Base-by-base conservation (phyloP, 2,113 vertebrate genomes). In the Prionailurus bengalensis region DNA sequence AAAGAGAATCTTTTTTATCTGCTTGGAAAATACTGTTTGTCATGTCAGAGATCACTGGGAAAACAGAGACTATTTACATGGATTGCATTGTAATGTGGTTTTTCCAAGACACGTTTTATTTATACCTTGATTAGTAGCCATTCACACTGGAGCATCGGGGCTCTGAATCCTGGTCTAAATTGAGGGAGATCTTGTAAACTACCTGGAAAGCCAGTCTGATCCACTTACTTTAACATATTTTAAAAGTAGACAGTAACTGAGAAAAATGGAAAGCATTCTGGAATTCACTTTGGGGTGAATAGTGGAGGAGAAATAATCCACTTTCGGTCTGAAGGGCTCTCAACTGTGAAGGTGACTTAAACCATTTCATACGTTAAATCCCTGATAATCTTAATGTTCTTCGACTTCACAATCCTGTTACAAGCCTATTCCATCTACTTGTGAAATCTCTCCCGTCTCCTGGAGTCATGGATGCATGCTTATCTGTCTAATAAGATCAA, bases 361-460 rank as follows among this genome's bases (percentile, higher is more conserved):
- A 36, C 78, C 45, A 80, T 27, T 42, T 36, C 15, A 19, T 42
- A 4, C 1, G 23, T 17, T 42, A 51, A 95, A 53, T 14, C 19
- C 68, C 82, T 79, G 29, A 73, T 73, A 53, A 21, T 86, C 55
- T 19, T 81, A 78, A 61, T 39, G n/a, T 39, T n/a, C 9, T 83
- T 83, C 86, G 68, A 94, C 70, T 83, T 96, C 39, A 94, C 83
- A 90, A 71, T 97, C 74, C 42, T 83, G 53, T 68, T 87, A 73
- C 73, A 91, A 89, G 33, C n/a, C 33, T 29, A 16, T n/a, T 73
- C 45, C 12, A 33, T 33, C 14, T 29, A 39, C 51, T 63, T 33
- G n/a, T 23, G 36, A 82, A 73, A 79, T 68, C 74, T 94, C 25
- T 58, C 53, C 42, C 23, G 27, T 66, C 51, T 36, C 21, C 45